Conservation (phyloP, 92 coral and sea anemone species). For the Paramuricea clavata region DNA sequence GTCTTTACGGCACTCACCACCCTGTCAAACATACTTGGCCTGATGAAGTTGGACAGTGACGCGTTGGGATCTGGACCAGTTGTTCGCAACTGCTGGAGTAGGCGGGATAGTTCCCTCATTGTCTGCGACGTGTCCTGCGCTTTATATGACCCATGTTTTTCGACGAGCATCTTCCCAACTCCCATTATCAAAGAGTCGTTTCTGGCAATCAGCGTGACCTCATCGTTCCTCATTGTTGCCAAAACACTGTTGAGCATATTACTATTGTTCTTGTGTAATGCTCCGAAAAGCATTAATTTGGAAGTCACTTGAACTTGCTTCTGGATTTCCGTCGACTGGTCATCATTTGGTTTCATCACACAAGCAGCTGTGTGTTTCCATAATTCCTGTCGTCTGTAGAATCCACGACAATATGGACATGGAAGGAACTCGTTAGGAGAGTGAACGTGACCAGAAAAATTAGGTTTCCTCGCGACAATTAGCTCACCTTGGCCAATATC, state of each 20-base stretch:
- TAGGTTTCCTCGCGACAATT: not conserved
- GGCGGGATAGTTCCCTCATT: constrained; percentile 67
- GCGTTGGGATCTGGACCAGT: no score
- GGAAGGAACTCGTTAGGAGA: constrained; percentile 57
- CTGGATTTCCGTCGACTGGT: not conserved
- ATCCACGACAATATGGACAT: constrained; percentile 60
- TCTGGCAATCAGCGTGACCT: constrained; percentile 37
- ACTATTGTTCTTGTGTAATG: not conserved
- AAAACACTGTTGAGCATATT: constrained; percentile 29
- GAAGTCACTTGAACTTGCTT: constrained; percentile 43
- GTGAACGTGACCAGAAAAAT: not conserved
- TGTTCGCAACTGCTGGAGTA: constrained; percentile 26
- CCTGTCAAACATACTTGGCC: constrained; percentile 62
- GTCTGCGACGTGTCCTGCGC: constrained; percentile 47
- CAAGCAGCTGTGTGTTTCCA: constrained; percentile 68
- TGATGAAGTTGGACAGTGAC: not conserved
- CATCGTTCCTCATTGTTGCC: constrained; percentile 67
- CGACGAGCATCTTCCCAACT: constrained; percentile 47
- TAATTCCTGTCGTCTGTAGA: constrained; percentile 43
- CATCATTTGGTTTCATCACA: not conserved
- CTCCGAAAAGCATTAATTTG: constrained; percentile 37
- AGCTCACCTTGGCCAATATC: constrained; percentile 7
- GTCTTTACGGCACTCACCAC: constrained; percentile 57
- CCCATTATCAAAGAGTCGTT: constrained; percentile 51
- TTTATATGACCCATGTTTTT: constrained; percentile 45